Evolutionary conservation across 2,113 vertebrate species (phyloP).

Genomic region (Hippocampus comes): DNA sequence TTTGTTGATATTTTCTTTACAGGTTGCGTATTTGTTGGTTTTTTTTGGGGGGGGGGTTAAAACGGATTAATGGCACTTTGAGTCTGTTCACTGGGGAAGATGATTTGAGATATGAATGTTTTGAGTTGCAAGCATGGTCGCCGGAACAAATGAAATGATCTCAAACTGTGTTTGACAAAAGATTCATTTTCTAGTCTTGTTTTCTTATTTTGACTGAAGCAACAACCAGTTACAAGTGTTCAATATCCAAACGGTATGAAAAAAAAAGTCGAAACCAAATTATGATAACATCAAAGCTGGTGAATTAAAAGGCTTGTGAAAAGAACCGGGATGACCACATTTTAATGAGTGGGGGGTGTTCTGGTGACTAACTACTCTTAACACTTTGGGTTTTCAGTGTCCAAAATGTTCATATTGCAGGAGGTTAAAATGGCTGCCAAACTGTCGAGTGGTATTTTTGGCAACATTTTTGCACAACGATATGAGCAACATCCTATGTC

Average conservation of each 20-base stretch:
- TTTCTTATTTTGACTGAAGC: neutral
- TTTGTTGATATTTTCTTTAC: too few species aligned
- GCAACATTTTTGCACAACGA: neutral
- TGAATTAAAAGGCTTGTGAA: neutral
- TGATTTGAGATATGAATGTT: neutral
- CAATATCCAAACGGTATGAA: too few species aligned
- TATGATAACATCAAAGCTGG: neutral
- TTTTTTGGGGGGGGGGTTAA: too few species aligned
- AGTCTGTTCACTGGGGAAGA: neutral
- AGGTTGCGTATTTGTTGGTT: too few species aligned
- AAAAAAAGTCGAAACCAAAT: too few species aligned
- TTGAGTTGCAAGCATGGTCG: neutral
- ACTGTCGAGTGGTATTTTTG: neutral
- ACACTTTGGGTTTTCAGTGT: neutral
- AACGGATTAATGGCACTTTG: too few species aligned
- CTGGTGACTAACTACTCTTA: neutral
- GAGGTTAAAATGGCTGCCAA: neutral
- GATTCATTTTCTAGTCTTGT: neutral
- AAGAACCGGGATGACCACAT: neutral
- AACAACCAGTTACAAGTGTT: too few species aligned
- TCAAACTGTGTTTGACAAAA: neutral
- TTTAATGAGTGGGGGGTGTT: neutral
- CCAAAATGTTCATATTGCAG: constrained; percentile 3
- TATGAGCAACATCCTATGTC: neutral
- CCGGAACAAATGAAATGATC: neutral